Evolutionary conservation across 2,113 vertebrate genomes (phyloP), one percentile per base, ranked within the genome.

Genomic region (Hassar affinis): DNA sequence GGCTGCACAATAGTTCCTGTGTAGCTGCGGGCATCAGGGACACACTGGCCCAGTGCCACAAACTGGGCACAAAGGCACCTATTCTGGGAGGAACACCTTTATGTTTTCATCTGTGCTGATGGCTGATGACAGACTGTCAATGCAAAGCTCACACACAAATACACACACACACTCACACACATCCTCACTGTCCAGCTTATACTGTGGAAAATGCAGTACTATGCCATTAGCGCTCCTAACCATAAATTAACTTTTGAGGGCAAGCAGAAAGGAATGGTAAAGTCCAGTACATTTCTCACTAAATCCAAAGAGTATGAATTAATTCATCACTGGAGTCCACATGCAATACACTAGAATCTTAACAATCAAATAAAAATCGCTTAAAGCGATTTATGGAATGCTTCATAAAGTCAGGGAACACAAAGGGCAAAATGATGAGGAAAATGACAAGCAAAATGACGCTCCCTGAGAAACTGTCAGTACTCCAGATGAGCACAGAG

Each of bases 71-170:
- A 93, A 92, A 91, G 90, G 91, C 18, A 14, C 83, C 93, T 93
- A 92, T 94, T 94, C 90, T 93, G 80, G 87, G 88, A 78, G 57
- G 87, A 87, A 91, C 89, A 91, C 89, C 85, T 91, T 80, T 79
- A 82, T 82, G 83, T 87, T 87, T 86, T 88, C 84, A 87, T 89
- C 81, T 74, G 17, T 49, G 80, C 77, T 87, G 87, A 76, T 56
- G 81, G 72, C 85, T 49, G 89, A 89, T 90, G 89, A 92, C 88
- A 90, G 89, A 89, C 81, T 89, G 86, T 90, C 85, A 87, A 27
- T 85, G 84, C 77, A 80, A 86, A 64, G 86, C 45, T 22, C 33
- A 76, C 66, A 52, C 18, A 30, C 59, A 62, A n/a, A 33, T 15
- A 64, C 61, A 82, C 79, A 18, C 66, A 45, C 47, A 22, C 42